Base-by-base conservation (phyloP, 2,888 invertebrate species). In the Eucera pruinosa region DNA sequence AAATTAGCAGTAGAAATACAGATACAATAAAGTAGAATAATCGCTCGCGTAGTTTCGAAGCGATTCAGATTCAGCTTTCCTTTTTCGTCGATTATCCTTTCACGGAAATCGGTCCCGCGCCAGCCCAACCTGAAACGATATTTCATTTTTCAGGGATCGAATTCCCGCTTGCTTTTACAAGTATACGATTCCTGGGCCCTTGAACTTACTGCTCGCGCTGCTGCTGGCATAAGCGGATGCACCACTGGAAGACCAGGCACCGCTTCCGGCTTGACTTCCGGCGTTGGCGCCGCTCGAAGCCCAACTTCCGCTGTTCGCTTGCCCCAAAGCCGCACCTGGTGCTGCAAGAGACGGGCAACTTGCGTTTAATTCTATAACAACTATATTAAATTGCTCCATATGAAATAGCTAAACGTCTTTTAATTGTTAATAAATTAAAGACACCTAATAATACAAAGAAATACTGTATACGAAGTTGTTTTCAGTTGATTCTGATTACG, bases 191-290 rank as follows among this genome's bases (percentile, higher is more conserved):
- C n/a, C n/a, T n/a, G n/a, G n/a, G n/a, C n/a, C n/a, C n/a, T n/a
- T n/a, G n/a, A 6, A 83, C 71, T 74, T 27, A 83, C 83, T 83
- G 43, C 36, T 57, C 0, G 83, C 71, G 33, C 25, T 83, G 47
- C 81, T 77, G 7, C 69, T 70, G 4, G 83, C 74, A 41, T 60
- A 78, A 9, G 80, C 80, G 33, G 78, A 74, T 3, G 83, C 81
- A 2, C 80, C 70, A 23, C 80, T 73, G 0, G 85, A 82, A 23
- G 82, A 6, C 82, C 84, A 86, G 4, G 79, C 30, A 27, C 75
- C 64, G 62, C 58, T 72, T 52, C 72, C 74, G 45, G 73, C 76
- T 13, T 62, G 55, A 30, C 73, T 80, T n/a, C 48, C 73, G 9
- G 30, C 45, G 9, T n/a, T 47, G 0, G 64, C 47, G 11, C 61